Conservation (phyloP, 2,113 vertebrate species). For the Microcebus murinus region DNA sequence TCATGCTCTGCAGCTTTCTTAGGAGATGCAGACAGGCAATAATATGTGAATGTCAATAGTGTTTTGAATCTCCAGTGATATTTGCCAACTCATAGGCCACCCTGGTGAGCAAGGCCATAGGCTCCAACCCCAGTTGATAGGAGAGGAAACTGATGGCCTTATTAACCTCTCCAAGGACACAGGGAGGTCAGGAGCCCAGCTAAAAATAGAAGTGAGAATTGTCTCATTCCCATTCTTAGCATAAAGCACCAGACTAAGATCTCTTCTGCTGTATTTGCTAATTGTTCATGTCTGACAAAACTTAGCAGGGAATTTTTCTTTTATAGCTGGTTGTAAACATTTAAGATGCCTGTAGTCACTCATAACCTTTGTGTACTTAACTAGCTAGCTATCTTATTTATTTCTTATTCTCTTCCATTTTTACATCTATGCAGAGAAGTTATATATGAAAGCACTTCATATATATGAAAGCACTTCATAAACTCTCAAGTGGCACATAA, state of each 20-base stretch:
- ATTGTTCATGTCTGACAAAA: slow-evolving; percentile 54
- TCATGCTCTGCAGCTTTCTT: slow-evolving; percentile 22
- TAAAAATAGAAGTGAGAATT: slow-evolving; percentile 5
- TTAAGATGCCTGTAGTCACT: slow-evolving; percentile 63
- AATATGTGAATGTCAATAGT: neutral
- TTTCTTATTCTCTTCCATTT: slow-evolving; percentile 45
- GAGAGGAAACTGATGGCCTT: neutral
- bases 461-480: slow-evolving; percentile 10
- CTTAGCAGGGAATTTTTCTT: slow-evolving; percentile 33
- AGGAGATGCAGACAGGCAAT: neutral
- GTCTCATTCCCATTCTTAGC: neutral
- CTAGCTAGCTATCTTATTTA: slow-evolving; percentile 26
- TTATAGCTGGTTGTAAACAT: slow-evolving; percentile 53
- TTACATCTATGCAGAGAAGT: slow-evolving; percentile 41
- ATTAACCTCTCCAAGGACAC: slow-evolving; percentile 26
- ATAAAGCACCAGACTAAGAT: slow-evolving; percentile 28
- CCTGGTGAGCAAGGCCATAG: slow-evolving; percentile 5
- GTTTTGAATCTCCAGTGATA: neutral
- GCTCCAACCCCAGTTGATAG: neutral
- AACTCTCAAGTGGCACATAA: neutral
- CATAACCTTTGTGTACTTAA: slow-evolving; percentile 67
- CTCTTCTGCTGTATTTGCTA: slow-evolving; percentile 50
- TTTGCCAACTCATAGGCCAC: neutral
- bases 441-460: slow-evolving; percentile 20
- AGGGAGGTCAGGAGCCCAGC: neutral